These are phyloP conservation scores for Drosophila buzzatii DNA, from an alignment of 2,888 invertebrate genomes.

Conservation along the genomic window DNA sequence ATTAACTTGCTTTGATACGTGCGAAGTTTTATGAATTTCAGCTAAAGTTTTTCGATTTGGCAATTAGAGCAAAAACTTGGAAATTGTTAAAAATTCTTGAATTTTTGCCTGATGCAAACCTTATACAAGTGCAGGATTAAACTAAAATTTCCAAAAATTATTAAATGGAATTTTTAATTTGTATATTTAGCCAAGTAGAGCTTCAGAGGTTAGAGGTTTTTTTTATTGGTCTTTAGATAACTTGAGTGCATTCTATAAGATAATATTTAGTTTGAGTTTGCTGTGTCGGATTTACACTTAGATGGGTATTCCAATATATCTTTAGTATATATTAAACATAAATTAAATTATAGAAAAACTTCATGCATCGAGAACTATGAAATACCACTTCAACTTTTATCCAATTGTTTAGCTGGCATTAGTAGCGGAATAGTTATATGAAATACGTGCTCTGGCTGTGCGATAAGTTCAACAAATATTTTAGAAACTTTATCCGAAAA, in stretches of 20 bases:
- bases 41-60: neutral
- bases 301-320: neutral
- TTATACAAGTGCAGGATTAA: neutral
- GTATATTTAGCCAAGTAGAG: neutral
- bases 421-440: neutral
- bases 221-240: too few relatives aligned
- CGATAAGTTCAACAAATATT: neutral
- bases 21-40: conserved; percentile 17
- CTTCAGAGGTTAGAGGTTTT: too few relatives aligned
- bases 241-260: too few relatives aligned
- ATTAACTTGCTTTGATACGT: conserved; percentile 69
- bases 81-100: neutral
- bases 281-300: neutral
- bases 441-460: neutral
- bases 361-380: too few relatives aligned
- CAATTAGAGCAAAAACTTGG: neutral
- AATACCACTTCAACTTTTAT: neutral
- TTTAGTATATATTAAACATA: neutral
- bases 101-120: too few relatives aligned
- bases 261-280: neutral
- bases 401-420: neutral
- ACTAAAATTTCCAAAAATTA: neutral
- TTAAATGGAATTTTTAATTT: neutral
- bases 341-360: too few relatives aligned
- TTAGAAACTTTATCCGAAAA: conserved; percentile 1